A percentile compares a stretch with the other conserved stretches of the same genome.
phyloP scores from a whole-genome alignment of 2,113 vertebrate genomes.

The Podocnemis expansa region DNA sequence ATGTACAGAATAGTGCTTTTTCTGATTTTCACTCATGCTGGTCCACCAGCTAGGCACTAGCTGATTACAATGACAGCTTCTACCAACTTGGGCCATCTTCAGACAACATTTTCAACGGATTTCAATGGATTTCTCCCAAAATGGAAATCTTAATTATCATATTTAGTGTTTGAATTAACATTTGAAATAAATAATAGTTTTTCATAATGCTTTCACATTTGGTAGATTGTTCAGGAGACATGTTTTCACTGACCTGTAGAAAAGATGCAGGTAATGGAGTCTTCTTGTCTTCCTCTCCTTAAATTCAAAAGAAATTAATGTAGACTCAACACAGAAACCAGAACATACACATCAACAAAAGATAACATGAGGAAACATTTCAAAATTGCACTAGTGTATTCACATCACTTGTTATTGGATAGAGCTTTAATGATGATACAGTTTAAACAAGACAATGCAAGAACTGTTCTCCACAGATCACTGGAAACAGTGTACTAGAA shows the following conservation, averaged over 20 bases:
- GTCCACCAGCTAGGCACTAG: not conserved
- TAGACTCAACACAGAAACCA: not conserved
- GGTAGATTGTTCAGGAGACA: not conserved
- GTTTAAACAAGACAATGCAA: not conserved
- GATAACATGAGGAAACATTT: not conserved
- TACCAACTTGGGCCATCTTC: not conserved
- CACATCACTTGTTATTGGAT: not conserved
- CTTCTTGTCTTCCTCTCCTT: not conserved
- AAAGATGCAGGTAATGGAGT: not conserved
- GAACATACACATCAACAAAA: not conserved
- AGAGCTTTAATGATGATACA: constrained; percentile 34
- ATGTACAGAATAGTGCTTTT: not conserved
- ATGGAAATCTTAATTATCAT: not conserved
- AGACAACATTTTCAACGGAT: not conserved
- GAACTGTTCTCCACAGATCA: constrained; percentile 1
- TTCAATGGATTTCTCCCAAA: too few relatives aligned
- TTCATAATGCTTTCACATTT: not conserved
- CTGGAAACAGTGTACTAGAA: not conserved
- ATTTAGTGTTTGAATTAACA: not conserved
- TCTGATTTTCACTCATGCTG: not conserved
- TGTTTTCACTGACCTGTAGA: not conserved
- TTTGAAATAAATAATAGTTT: too few relatives aligned
- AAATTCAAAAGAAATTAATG: not conserved
- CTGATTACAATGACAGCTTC: not conserved
- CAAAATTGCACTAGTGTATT: not conserved